phyloP scores from a whole-genome alignment of 2,888 invertebrate species.

The Cryptus viduatorius region DNA sequence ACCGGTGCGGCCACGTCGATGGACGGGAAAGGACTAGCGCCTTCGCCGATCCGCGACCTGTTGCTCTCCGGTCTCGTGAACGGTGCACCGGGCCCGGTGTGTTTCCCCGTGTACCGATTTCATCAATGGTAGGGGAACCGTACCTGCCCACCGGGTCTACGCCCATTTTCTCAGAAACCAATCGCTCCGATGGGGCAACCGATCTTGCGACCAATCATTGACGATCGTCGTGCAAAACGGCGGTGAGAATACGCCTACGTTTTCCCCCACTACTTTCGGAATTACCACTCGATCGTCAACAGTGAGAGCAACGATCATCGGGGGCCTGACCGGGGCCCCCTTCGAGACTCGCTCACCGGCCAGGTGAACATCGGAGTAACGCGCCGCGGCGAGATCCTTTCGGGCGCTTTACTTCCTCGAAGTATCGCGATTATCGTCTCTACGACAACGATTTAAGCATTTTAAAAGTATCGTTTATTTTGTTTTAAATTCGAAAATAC shows the following conservation, averaged over 20 bases:
- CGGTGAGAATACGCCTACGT: constrained; percentile 7
- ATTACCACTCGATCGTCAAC: constrained; percentile 11
- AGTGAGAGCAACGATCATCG: background rate
- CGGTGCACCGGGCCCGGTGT: constrained; percentile 70
- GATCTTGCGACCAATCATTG: constrained; percentile 73
- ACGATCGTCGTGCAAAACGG: background rate
- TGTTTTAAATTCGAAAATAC: background rate
- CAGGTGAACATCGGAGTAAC: constrained; percentile 43
- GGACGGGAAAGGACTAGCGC: constrained; percentile 84
- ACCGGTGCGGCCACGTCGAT: constrained; percentile 83
- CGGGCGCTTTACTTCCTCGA: constrained; percentile 40
- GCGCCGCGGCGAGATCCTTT: constrained; percentile 15
- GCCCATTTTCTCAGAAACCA: constrained; percentile 68
- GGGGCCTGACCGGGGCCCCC: constrained; percentile 27
- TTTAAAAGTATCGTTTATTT: background rate
- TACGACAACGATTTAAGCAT: background rate
- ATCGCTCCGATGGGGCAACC: constrained; percentile 63
- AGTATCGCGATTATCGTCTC: background rate
- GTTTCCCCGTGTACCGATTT: constrained; percentile 63
- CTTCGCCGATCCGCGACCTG: constrained; percentile 81
- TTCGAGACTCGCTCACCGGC: constrained; percentile 31
- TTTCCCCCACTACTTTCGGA: background rate
- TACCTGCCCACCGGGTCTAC: constrained; percentile 57
- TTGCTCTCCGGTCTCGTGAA: constrained; percentile 77
- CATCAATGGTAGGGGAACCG: constrained; percentile 47